Evolutionary conservation across 2,888 invertebrate species (phyloP).

Genomic region (Sipha maydis): DNA sequence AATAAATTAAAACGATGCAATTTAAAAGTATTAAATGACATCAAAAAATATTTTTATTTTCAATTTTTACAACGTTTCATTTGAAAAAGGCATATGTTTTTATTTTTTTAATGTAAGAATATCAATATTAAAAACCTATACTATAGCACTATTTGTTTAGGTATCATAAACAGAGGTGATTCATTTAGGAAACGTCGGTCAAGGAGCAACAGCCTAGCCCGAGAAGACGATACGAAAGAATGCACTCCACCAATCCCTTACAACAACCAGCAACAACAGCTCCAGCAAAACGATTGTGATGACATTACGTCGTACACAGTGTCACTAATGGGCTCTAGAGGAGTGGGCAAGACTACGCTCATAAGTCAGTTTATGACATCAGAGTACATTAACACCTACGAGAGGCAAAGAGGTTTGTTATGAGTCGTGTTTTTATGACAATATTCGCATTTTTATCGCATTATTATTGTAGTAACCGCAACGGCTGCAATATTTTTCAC

Average conservation of each 20-base stretch:
- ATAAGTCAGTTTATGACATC: constrained; percentile 92
- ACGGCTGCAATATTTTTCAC: not conserved
- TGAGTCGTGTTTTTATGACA: not conserved
- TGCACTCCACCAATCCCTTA: constrained; percentile 34
- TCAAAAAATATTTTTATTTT: not conserved
- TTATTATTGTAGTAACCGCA: not conserved
- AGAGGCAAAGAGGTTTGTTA: constrained; percentile 80
- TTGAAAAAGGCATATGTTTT: not conserved
- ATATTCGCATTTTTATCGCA: not conserved
- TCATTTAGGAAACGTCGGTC: constrained; percentile 88
- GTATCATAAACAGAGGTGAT: constrained; percentile 93
- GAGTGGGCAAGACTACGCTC: constrained; percentile 86
- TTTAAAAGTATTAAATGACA: not conserved
- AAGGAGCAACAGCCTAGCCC: constrained; percentile 78
- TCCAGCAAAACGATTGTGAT: constrained; percentile 62
- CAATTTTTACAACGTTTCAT: not conserved
- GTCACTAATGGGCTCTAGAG: constrained; percentile 81
- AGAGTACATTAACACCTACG: constrained; percentile 93
- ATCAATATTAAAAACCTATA: not conserved
- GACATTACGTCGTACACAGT: constrained; percentile 73
- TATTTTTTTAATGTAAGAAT: not conserved
- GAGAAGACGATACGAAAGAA: constrained; percentile 47
- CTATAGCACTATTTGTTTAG: constrained; percentile 69
- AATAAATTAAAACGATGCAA: not conserved
- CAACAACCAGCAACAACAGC: constrained; percentile 28